Evolutionary conservation across 2,113 vertebrate species (phyloP).

Genomic region (Lepisosteus oculatus): DNA sequence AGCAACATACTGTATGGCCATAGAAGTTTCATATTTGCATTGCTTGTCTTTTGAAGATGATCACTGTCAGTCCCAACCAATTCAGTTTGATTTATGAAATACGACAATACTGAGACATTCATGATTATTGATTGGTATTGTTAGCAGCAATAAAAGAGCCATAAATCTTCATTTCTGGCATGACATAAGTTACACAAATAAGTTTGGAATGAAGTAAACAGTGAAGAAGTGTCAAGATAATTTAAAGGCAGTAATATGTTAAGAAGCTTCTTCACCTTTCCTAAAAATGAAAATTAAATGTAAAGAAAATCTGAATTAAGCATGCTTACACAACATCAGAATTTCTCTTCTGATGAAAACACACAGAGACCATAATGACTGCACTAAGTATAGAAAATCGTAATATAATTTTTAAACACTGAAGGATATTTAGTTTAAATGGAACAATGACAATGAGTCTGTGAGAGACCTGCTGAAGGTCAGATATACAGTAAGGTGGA

Average conservation of each 20-base stretch:
- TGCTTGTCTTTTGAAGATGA: conserved; percentile 59
- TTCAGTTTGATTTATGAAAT: conserved; percentile 72
- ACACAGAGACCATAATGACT: no score
- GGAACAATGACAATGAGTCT: no score
- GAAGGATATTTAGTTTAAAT: no score
- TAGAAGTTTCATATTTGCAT: conserved; percentile 38
- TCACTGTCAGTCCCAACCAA: conserved; percentile 64
- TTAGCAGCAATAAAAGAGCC: conserved; percentile 72
- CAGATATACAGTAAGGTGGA: no score
- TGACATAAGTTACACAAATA: conserved; percentile 69
- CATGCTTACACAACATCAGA: no score
- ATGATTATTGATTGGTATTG: conserved; percentile 79
- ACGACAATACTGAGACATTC: conserved; percentile 67
- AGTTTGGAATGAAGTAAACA: conserved; percentile 52
- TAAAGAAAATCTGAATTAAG: no score
- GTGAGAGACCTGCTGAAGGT: no score
- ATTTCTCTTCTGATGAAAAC: no score
- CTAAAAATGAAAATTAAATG: no score
- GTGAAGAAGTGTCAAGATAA: conserved; percentile 46
- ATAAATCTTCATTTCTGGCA: conserved; percentile 70
- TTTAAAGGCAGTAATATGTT: conserved; percentile 50
- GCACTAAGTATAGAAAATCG: no score
- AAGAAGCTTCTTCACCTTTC: conserved; percentile 9
- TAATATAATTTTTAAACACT: no score
- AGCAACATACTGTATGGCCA: no score